phyloP scores from a whole-genome alignment of 2,113 vertebrate species.

The Rhinolophus sinicus region DNA sequence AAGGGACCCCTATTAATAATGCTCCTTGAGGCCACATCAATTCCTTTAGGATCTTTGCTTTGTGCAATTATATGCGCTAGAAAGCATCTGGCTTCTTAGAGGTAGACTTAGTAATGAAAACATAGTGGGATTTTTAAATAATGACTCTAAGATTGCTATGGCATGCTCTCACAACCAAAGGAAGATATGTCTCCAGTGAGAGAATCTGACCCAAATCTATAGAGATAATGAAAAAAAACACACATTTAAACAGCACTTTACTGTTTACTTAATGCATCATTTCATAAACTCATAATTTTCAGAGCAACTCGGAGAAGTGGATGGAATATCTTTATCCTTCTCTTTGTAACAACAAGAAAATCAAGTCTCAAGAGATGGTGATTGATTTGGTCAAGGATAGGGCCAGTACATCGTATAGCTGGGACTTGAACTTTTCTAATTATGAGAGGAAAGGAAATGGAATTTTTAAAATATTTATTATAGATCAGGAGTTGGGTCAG shows the following conservation, averaged over 20 bases:
- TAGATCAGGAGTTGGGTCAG: neutral
- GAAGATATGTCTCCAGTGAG: neutral
- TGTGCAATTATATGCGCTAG: constrained; percentile 42
- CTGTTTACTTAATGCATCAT: constrained; percentile 33
- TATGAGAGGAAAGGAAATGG: neutral
- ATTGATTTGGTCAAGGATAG: neutral
- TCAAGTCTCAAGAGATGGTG: neutral
- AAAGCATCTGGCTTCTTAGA: constrained; percentile 39
- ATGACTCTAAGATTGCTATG: constrained; percentile 11
- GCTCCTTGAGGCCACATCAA: constrained; percentile 63
- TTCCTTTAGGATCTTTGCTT: constrained; percentile 56
- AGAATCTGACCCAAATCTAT: neutral
- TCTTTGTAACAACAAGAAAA: neutral
- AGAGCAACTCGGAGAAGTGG: neutral
- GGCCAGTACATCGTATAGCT: neutral
- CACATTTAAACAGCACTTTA: constrained; percentile 7
- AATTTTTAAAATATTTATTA: neutral
- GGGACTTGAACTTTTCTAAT: neutral
- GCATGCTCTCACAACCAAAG: constrained; percentile 5
- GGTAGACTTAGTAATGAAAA: constrained; percentile 59
- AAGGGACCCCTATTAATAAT: constrained; percentile 70
- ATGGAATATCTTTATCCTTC: neutral
- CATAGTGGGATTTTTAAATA: neutral
- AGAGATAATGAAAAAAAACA: constrained; percentile 14
- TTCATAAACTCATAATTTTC: neutral